A percentile compares a stretch with the other conserved stretches of the same genome.
Evolutionary conservation across 2,888 invertebrate genomes (phyloP).

Genomic region (Chymomyza caudatula): DNA sequence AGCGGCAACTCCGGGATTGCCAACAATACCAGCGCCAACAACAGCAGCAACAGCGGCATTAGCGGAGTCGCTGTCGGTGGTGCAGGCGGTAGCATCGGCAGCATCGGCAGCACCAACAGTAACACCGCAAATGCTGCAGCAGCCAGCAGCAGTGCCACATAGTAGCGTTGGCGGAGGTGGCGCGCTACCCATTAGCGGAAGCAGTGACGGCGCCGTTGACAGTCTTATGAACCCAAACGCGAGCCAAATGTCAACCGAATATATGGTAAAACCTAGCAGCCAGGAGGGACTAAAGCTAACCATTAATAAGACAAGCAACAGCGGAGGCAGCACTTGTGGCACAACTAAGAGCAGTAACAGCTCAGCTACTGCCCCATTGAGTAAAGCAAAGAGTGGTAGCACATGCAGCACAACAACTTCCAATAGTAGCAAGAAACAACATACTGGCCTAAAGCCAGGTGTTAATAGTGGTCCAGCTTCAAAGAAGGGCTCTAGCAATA

Average conservation of each 20-base stretch:
- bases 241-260: conserved; percentile 82
- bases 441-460: conserved; percentile 90
- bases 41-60: conserved; percentile 34
- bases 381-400: conserved; percentile 23
- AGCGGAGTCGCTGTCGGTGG: conserved; percentile 15
- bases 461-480: conserved; percentile 92
- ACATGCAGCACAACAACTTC: conserved; percentile 74
- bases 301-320: conserved; percentile 87
- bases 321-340: conserved; percentile 19
- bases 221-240: conserved; percentile 16
- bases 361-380: conserved; percentile 7
- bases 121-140: conserved; percentile 9
- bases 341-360: conserved; percentile 8
- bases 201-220: conserved; percentile 31
- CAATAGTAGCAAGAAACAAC: conserved; percentile 80
- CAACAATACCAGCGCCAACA: conserved; percentile 32
- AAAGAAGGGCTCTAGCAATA: conserved; percentile 79
- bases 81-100: conserved; percentile 14
- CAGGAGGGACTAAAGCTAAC: conserved; percentile 92
- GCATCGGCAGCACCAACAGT: conserved; percentile 16
- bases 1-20: conserved; percentile 15
- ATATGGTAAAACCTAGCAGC: conserved; percentile 93
- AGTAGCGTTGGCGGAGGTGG: conserved; percentile 34
- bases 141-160: conserved; percentile 36
- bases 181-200: conserved; percentile 25